Percentiles rank a stretch among this genome's conserved stretches.
Conservation (phyloP, 2,797 vertebrate genomes). For the Monodelphis domestica region DNA sequence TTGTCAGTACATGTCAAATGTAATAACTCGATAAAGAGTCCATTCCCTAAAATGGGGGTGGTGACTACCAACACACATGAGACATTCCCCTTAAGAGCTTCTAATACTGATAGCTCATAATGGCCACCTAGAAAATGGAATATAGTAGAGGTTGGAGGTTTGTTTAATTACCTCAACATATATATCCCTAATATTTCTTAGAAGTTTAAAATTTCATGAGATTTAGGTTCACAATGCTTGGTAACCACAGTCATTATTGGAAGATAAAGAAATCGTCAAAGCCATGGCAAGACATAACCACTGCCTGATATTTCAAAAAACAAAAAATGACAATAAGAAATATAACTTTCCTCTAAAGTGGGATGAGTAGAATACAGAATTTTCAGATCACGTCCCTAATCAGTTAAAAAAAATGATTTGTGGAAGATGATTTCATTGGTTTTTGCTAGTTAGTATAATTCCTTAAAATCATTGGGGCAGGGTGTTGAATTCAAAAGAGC, state of each 20-base stretch:
- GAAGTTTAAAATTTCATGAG: constrained; percentile 27
- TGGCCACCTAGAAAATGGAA: background rate
- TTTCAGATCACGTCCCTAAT: constrained; percentile 60
- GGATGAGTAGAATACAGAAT: constrained; percentile 22
- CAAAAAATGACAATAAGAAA: background rate
- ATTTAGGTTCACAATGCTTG: constrained; percentile 12
- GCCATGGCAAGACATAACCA: background rate
- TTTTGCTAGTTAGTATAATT: constrained; percentile 72
- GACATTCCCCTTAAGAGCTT: background rate
- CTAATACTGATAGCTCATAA: background rate
- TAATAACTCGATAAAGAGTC: background rate
- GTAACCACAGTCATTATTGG: background rate
- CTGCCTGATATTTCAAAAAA: background rate
- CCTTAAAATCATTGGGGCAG: constrained; percentile 63
- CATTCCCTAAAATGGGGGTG: constrained; percentile 13
- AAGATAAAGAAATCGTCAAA: background rate
- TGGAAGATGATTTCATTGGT: constrained; percentile 53
- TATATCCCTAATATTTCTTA: background rate
- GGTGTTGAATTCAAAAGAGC: constrained; percentile 73
- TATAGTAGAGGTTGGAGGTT: background rate
- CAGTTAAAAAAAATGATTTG: constrained; percentile 58
- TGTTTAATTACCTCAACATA: constrained; percentile 16
- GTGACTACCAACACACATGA: constrained; percentile 12
- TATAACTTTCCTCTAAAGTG: background rate
- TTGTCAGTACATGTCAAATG: constrained; percentile 44